These are phyloP conservation scores for Trisateles emortualis DNA, from an alignment of 2,888 invertebrate genomes.

Conservation along the genomic window DNA sequence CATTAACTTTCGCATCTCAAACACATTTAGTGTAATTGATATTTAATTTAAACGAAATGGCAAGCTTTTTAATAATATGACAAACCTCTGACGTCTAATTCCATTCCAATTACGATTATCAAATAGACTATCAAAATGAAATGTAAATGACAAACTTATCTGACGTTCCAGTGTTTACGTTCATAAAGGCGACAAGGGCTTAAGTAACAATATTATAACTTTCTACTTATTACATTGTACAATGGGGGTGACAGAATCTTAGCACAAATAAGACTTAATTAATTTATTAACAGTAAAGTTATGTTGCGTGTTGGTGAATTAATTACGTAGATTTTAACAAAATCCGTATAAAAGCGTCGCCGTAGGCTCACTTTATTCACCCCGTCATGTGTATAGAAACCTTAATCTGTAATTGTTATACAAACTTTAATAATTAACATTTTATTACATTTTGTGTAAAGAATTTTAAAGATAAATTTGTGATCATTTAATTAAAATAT, in stretches of 20 bases:
- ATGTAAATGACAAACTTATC: slow-evolving; percentile 23
- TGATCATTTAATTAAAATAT: slow-evolving; percentile 21
- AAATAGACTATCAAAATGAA: slow-evolving; percentile 33
- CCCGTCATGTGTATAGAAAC: slow-evolving; percentile 40
- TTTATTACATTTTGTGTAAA: slow-evolving; percentile 32
- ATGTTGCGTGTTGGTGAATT: slow-evolving; percentile 77
- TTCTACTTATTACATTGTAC: slow-evolving; percentile 53
- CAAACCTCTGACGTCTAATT: not conserved
- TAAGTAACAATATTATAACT: slow-evolving; percentile 48
- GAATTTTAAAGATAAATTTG: slow-evolving; percentile 26
- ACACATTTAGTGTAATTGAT: no score
- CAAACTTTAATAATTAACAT: slow-evolving; percentile 33
- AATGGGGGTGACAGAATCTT: slow-evolving; percentile 58
- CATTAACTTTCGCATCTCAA: no score
- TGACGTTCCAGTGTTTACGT: slow-evolving; percentile 10
- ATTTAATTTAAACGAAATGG: no score
- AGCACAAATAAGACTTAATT: slow-evolving; percentile 71
- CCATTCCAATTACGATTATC: slow-evolving; percentile 12
- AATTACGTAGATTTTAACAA: slow-evolving; percentile 72
- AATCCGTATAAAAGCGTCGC: slow-evolving; percentile 55
- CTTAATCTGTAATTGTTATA: slow-evolving; percentile 41
- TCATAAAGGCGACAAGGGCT: slow-evolving; percentile 41
- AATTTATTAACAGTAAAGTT: slow-evolving; percentile 76
- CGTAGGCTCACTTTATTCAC: slow-evolving; percentile 46
- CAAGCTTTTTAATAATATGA: no score